Conservation (phyloP, 2,113 vertebrate genomes). For the Hippoglossus stenolepis region DNA sequence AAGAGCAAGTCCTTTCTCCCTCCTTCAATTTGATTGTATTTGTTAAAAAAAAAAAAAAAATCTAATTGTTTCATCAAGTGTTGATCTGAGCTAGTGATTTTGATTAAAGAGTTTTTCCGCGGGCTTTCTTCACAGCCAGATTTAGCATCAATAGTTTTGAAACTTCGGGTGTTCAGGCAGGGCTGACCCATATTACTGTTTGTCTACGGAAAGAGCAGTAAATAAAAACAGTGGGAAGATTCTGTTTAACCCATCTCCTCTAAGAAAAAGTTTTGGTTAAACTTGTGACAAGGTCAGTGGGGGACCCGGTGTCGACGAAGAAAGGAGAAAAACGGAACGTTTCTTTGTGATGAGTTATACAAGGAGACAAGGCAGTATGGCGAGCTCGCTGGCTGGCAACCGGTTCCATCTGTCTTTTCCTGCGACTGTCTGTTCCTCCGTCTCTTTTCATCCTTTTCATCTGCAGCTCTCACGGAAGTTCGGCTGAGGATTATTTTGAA, state of each 20-base stretch:
- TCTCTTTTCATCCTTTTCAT: conserved; percentile 55
- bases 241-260: conserved; percentile 37
- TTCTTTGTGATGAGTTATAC: conserved; percentile 50
- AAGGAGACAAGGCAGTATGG: conserved; percentile 60
- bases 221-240: conserved; percentile 37
- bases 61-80: background rate
- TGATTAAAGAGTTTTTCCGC: conserved; percentile 58
- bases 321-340: conserved; percentile 18
- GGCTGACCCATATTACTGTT: conserved; percentile 49
- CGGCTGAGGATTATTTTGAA: conserved; percentile 2
- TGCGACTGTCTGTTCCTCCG: conserved; percentile 28
- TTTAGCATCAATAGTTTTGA: conserved; percentile 55
- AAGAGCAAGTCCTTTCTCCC: too few relatives aligned
- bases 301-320: conserved; percentile 12
- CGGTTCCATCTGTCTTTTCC: conserved; percentile 61
- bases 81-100: conserved; percentile 52
- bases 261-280: conserved; percentile 41
- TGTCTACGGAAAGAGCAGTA: conserved; percentile 28
- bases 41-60: conserved; percentile 13
- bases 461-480: conserved; percentile 9
- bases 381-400: conserved; percentile 53
- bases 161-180: conserved; percentile 19
- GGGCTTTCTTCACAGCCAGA: conserved; percentile 31
- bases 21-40: background rate
- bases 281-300: conserved; percentile 44